Base-by-base conservation (phyloP, 2,797 vertebrate species). In the Eutrigla gurnardus region DNA sequence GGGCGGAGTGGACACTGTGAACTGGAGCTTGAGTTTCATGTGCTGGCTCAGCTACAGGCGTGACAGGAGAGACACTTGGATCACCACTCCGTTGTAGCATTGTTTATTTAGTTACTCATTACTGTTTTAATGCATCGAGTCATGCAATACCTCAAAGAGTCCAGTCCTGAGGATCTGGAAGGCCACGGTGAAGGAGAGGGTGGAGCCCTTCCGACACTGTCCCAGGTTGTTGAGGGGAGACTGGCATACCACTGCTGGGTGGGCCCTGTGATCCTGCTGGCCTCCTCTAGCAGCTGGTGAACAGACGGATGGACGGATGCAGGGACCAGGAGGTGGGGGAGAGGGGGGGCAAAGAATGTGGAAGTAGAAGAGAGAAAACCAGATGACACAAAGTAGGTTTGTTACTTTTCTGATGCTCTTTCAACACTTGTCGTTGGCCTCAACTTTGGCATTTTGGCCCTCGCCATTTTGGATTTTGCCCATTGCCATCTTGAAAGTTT, bases 21-120 rank as follows among this genome's bases (percentile, higher is more conserved):
- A 96, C 93, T 97, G 96, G 36, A 97, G 93, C 89, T 97, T 97
- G 75, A 97, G 91, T 60, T 96, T 97, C 96, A 97, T 97, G 78
- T 96, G 95, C 81, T 97, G 96, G 79, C 95, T 96, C 77, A 97
- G 82, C 96, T 97, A 10, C 1, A 6, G 46, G 69, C 1, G 35
- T 47, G 17, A 70, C 32, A 9, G 10, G 64, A 53, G 43, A 49
- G 6, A 14, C 3, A 43, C 17, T 57, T n/a, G 49, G 33, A 52
- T 18, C 12, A 46, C 17, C 8, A 54, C 25, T 45, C 13, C 0
- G 12, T 15, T 25, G 40, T 1, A 74, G 6, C 5, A 49, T 8
- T 7, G 36, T 45, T 47, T 6, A 10, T 5, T 39, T 17, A 37
- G 11, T 49, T 4, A 4, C n/a, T 6, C 13, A 39, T 39, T 18